Evolutionary conservation across 92 coral and sea anemone genomes (phyloP), one percentile per base, ranked within the genome.

Genomic region (Siderastrea siderea): DNA sequence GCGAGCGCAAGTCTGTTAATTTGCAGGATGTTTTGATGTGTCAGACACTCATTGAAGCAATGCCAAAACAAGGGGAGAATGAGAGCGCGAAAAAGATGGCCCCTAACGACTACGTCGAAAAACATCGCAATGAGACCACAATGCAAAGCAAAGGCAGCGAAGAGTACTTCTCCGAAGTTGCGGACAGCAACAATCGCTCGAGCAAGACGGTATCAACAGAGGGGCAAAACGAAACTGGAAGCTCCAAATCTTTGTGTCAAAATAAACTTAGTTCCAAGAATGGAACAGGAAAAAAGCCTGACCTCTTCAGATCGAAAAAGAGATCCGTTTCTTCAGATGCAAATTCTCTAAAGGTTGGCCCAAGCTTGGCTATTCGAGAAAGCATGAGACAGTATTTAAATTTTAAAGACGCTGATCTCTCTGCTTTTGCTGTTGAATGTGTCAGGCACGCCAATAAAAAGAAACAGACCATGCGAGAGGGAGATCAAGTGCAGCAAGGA

Each of bases 391-490:
- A 86, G 63, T 68, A 83, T 79, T 79, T 91, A 55, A 83, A 81
- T n/a, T 94, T 94, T 71, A 90, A 86, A 38, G 92, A 94, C 57
- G 80, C 84, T 60, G 95, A 89, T 46, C 87, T 94, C 10, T 64
- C 87, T 1, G 98, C 90, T 17, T 94, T 94, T 85, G 98, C 98
- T 1, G 86, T 79, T 72, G 87, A 88, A 68, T 94, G 98, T 45
- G 84, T 94, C 6, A 78, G 91, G 65, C 93, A 94, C 55, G 98
- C 98, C 50, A 91, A 92, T 64, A 89, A 88, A 59, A 93, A 93
- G 91, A 88, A 75, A 85, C 89, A 64, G 46, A 54, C 6, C 2
- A 5, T 6, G 12, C 65, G 68, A 3, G 83, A 53, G 38, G 83
- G 45, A 45, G 77, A 75, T 45, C 69, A n/a, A 50, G 71, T 38